A percentile compares a stretch with the other conserved stretches of the same genome.
phyloP scores from a whole-genome alignment of 2,113 vertebrate genomes.

The Cebidichthys violaceus region DNA sequence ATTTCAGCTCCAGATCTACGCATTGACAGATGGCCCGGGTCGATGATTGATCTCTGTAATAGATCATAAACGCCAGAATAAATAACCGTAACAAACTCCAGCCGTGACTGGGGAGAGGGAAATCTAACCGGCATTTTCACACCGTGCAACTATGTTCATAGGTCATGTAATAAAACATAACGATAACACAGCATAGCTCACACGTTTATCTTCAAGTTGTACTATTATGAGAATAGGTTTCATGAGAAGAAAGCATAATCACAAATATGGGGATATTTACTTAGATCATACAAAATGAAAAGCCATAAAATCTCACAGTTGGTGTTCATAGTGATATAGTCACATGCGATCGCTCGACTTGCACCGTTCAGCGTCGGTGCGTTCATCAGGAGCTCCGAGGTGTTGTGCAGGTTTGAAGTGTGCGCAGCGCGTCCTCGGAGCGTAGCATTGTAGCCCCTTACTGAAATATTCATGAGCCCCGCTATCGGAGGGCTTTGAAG shows the following conservation, averaged over 20 bases:
- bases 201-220: background rate
- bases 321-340: constrained; percentile 24
- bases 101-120: background rate
- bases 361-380: constrained; percentile 2
- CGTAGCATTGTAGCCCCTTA: constrained; percentile 49
- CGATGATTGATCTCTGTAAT: background rate
- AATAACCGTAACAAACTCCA: background rate
- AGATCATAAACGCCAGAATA: constrained; percentile 15
- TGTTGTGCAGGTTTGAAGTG: constrained; percentile 38
- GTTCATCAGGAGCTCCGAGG: constrained; percentile 27
- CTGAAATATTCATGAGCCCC: constrained; percentile 62
- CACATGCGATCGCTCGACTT: constrained; percentile 21
- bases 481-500: constrained; percentile 60
- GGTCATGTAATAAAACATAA: background rate
- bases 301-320: background rate
- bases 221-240: background rate
- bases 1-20: background rate
- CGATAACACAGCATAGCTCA: background rate
- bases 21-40: constrained; percentile 1
- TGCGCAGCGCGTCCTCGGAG: constrained; percentile 45
- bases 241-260: background rate
- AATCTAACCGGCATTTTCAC: background rate
- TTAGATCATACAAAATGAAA: constrained; percentile 14
- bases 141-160: no score
- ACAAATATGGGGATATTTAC: background rate